Evolutionary conservation across 2,888 invertebrate genomes (phyloP).

Genomic region (Limnephilus auricula): DNA sequence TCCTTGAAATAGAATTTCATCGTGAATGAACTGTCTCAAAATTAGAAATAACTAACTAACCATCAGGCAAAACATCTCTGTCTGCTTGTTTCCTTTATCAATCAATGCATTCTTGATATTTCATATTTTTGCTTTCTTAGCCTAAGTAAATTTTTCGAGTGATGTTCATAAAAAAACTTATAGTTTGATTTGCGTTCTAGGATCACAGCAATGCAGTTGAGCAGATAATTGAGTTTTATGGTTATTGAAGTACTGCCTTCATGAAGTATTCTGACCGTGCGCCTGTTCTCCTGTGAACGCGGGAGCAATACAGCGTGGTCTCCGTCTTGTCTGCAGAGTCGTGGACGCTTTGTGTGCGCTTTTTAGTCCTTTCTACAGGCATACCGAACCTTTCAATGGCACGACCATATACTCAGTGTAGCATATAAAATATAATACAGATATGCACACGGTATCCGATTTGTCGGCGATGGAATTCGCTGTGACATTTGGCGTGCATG

Average conservation of each 20-base stretch:
- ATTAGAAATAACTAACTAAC: not conserved
- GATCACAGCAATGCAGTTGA: too few species aligned
- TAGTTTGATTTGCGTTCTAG: not conserved
- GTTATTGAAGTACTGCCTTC: not conserved
- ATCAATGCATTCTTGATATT: not conserved
- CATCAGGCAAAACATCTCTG: not conserved
- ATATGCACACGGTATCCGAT: constrained; percentile 7
- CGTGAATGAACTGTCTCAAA: too few species aligned
- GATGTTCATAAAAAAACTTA: not conserved
- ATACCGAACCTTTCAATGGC: not conserved
- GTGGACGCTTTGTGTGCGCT: not conserved
- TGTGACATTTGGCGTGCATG: constrained; percentile 40
- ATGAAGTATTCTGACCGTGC: not conserved
- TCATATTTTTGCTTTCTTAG: not conserved
- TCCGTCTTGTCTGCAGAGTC: not conserved
- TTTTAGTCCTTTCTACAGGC: not conserved
- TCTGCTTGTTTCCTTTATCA: not conserved
- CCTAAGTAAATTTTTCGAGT: not conserved
- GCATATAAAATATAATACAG: not conserved
- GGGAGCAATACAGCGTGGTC: not conserved
- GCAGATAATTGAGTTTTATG: too few species aligned
- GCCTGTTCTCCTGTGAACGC: constrained; percentile 11
- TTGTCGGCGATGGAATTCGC: constrained; percentile 15
- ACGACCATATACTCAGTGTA: not conserved
- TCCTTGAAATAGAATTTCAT: too few species aligned